Percentiles rank a stretch among this genome's conserved stretches.
phyloP scores from a whole-genome alignment of 2,797 vertebrate species.

The Pristis pectinata region DNA sequence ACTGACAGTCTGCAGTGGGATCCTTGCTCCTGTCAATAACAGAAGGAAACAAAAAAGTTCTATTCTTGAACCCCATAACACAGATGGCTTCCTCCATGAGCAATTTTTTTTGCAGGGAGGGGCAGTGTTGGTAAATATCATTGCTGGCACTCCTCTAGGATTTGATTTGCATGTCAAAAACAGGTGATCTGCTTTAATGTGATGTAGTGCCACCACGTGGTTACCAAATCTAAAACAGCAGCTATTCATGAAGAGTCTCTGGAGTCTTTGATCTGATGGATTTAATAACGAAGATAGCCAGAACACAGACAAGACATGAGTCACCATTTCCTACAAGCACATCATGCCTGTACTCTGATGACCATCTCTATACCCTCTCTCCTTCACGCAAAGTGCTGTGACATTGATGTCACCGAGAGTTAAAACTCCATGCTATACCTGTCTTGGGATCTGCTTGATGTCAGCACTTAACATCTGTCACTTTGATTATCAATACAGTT shows the following conservation, averaged over 20 bases:
- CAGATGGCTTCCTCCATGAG: conserved; percentile 50
- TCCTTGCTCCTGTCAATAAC: conserved; percentile 58
- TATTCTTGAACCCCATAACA: conserved; percentile 50
- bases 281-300: neutral
- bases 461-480: neutral
- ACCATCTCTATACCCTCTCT: neutral
- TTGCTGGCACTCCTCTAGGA: neutral
- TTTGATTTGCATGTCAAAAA: neutral
- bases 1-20: conserved; percentile 61
- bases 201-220: conserved; percentile 33
- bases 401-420: neutral
- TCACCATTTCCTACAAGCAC: neutral
- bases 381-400: neutral
- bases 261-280: neutral
- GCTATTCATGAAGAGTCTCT: neutral
- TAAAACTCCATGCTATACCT: neutral
- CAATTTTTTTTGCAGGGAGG: neutral
- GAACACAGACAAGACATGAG: neutral
- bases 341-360: neutral
- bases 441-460: neutral
- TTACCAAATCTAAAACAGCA: conserved; percentile 21
- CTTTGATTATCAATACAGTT: neutral
- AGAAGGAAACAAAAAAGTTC: conserved; percentile 55
- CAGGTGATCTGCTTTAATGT: conserved; percentile 18
- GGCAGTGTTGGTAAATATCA: neutral